A percentile compares a stretch with the other conserved stretches of the same genome.
Evolutionary conservation across 64 coral and sea anemone genomes (phyloP).

Genomic region (Dendronephthya gigantea): DNA sequence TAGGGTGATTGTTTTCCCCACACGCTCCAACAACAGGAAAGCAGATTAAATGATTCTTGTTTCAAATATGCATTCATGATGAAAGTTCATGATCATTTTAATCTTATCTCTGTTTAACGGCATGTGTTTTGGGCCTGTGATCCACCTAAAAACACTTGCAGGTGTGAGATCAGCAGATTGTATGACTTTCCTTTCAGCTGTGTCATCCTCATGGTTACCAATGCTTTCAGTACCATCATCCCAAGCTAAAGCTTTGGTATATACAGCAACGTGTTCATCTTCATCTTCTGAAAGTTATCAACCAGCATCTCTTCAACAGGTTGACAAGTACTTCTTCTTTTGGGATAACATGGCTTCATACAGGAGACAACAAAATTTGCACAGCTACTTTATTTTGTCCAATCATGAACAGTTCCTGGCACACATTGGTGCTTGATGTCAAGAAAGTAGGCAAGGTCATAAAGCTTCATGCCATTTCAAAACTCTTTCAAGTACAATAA

Average conservation of each 20-base stretch:
- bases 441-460: background rate
- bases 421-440: constrained; percentile 20
- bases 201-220: background rate
- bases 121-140: constrained; percentile 45
- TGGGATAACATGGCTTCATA: constrained; percentile 23
- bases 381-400: constrained; percentile 13
- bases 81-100: constrained; percentile 36
- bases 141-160: constrained; percentile 43
- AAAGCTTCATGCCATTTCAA: constrained; percentile 25
- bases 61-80: constrained; percentile 39
- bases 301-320: constrained; percentile 33
- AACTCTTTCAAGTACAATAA: constrained; percentile 27
- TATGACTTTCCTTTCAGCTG: background rate
- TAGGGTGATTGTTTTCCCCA: constrained; percentile 37
- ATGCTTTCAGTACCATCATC: background rate
- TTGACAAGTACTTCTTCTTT: background rate
- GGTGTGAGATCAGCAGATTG: constrained; percentile 31
- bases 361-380: constrained; percentile 35
- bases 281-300: constrained; percentile 44
- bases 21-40: constrained; percentile 37
- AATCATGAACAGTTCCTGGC: constrained; percentile 21
- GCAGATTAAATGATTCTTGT: constrained; percentile 33
- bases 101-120: constrained; percentile 44
- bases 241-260: constrained; percentile 39
- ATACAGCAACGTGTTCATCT: constrained; percentile 41